Conservation (phyloP, 2,113 vertebrate genomes). For the Microcebus lehilahytsara region DNA sequence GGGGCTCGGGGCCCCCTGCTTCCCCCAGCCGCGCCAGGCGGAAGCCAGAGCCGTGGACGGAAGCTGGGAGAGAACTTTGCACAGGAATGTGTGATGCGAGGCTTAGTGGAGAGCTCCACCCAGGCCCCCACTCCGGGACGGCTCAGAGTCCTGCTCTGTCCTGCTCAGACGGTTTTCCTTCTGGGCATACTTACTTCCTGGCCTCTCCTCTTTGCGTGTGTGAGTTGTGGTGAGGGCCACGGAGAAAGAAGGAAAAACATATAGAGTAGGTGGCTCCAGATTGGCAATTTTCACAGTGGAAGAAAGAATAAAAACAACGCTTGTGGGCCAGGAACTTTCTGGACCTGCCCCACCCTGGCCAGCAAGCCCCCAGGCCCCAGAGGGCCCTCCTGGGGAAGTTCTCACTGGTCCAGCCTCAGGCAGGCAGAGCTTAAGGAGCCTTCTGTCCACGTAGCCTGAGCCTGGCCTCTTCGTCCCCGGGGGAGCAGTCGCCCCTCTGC, state of each 20-base stretch:
- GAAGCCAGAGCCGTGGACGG: not conserved
- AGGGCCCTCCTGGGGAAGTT: not conserved
- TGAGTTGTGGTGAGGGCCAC: not conserved
- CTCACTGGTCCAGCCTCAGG: not conserved
- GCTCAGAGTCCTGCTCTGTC: constrained; percentile 11
- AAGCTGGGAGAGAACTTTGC: not conserved
- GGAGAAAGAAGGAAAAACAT: constrained; percentile 14
- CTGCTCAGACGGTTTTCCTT: constrained; percentile 30
- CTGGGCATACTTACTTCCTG: constrained; percentile 50
- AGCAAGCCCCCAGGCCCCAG: not conserved
- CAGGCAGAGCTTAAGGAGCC: not conserved
- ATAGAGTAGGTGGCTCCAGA: not conserved
- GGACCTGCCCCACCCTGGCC: accelerated
- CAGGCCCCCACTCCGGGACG: not conserved
- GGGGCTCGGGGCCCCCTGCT: not conserved
- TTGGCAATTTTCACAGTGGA: not conserved
- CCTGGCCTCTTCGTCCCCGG: not conserved
- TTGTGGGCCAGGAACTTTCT: not conserved
- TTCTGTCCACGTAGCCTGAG: not conserved
- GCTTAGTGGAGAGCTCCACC: not conserved
- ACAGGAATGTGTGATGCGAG: not conserved
- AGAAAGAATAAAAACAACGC: not conserved
- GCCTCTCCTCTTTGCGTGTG: constrained; percentile 19
- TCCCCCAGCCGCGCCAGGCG: not conserved
- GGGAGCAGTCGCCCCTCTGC: not conserved